Evolutionary conservation across 2,888 invertebrate genomes (phyloP), one percentile per base, ranked within the genome.

Genomic region (Cerceris ruficornis): DNA sequence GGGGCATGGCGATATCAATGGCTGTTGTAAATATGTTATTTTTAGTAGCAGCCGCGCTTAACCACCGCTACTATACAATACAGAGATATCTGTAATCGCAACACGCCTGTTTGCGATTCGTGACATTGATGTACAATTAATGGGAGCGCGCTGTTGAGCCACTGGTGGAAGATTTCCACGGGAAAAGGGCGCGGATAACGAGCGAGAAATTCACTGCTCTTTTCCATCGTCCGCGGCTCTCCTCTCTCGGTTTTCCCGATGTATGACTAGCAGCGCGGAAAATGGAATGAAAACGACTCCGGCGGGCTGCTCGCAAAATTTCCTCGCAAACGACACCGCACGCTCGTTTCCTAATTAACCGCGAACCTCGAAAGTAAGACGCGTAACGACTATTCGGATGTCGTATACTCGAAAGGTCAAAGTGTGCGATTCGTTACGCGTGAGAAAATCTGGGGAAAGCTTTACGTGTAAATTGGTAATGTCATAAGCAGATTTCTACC

Each of bases 21-120:
- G 67, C 64, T 73, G 77, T 85, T 65, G 85, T 85, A 85, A 85
- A 85, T 85, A 85, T 58, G 85, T 83, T 85, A 85, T 85, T 85
- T 85, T 85, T 85, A 85, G 85, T 85, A 74, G 54, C 52, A 28
- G 39, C 68, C 42, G 81, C 77, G 75, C 17, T 75, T 75, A 75
- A 80, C 74, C 68, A 75, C 69, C 71, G 69, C 74, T 76, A 83
- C 77, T 72, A 67, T 75, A 81, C 67, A 69, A 69, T 65, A 57
- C 43, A 11, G 46, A 75, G 84, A 82, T 84, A 84, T 76, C 71
- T 80, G 74, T 84, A 84, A 84, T 84, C 77, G 64, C 39, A n/a
- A 67, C 54, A 55, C 52, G 71, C 14, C 55, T 78, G 76, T 83
- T 84, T 78, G 74, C 75, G 55, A 78, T 76, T 59, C 72, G 72